A percentile compares a stretch with the other conserved stretches of the same genome.
Conservation (phyloP, 2,113 vertebrate genomes). For the Ceyx margarethae region DNA sequence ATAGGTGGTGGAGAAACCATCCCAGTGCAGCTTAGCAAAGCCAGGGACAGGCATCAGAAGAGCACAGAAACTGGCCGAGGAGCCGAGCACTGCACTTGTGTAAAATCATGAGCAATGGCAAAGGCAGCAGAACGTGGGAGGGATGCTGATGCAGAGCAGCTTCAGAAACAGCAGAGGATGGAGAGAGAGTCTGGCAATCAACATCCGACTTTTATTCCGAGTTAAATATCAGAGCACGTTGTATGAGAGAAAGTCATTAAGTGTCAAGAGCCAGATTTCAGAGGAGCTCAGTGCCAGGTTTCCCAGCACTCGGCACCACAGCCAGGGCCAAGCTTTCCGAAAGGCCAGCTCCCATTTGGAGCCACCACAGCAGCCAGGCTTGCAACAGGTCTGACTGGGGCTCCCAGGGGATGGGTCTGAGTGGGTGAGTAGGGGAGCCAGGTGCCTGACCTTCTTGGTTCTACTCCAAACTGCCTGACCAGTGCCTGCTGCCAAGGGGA, state of each 20-base stretch:
- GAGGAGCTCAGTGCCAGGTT: conserved; percentile 28
- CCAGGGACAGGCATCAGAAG: not conserved
- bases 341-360: not conserved
- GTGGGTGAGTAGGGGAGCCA: rapidly evolving
- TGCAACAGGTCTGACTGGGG: not conserved
- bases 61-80: not conserved
- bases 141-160: conserved; percentile 6
- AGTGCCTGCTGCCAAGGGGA: rapidly evolving
- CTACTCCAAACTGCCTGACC: not conserved
- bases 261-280: conserved; percentile 37
- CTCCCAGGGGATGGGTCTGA: not conserved
- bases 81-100: not conserved
- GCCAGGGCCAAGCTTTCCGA: not conserved
- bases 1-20: not conserved
- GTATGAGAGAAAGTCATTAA: conserved; percentile 37
- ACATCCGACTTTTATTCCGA: not conserved
- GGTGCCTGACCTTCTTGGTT: not conserved
- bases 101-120: conserved; percentile 23
- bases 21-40: not conserved
- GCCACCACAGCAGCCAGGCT: not conserved
- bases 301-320: conserved; percentile 22
- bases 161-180: conserved; percentile 10
- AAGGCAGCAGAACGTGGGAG: conserved; percentile 46
- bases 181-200: conserved; percentile 21
- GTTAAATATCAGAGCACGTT: conserved; percentile 8